These are phyloP conservation scores for Subanguina moxae DNA, from an alignment of 1,140 invertebrate genomes.

Conservation along the genomic window DNA sequence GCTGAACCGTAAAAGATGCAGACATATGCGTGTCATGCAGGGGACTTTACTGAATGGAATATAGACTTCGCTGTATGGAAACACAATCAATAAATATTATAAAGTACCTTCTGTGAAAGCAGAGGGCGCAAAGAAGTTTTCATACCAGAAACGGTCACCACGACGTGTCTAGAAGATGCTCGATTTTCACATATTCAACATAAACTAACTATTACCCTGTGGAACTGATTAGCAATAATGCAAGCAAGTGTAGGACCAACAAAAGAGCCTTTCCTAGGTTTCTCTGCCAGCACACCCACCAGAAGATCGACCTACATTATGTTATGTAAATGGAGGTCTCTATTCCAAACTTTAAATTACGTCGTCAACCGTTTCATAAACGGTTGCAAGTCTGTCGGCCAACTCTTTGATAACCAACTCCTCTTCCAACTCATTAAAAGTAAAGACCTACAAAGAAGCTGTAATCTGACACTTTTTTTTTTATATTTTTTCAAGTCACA, in stretches of 20 bases:
- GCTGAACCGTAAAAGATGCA: too few species aligned
- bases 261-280: conserved; percentile 64
- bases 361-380: conserved; percentile 68
- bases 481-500: conserved; percentile 12
- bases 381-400: conserved; percentile 70
- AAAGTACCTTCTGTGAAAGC: conserved; percentile 66
- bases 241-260: conserved; percentile 79
- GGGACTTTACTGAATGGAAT: too few species aligned
- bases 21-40: too few species aligned
- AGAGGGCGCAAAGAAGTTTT: conserved; percentile 48
- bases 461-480: not conserved
- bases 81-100: too few species aligned
- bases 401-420: conserved; percentile 74
- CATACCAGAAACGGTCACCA: conserved; percentile 57
- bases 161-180: conserved; percentile 37
- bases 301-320: conserved; percentile 67
- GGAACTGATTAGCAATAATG: conserved; percentile 78
- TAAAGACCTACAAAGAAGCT: conserved; percentile 36
- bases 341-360: conserved; percentile 59
- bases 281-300: conserved; percentile 74
- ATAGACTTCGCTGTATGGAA: too few species aligned
- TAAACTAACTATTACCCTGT: conserved; percentile 23
- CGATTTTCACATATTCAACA: not conserved
- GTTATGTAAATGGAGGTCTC: not conserved
- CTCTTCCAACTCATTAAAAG: conserved; percentile 31